A percentile compares a stretch with the other conserved stretches of the same genome.
Evolutionary conservation across 2,888 invertebrate genomes (phyloP).

Genomic region (Rugalucina vietnamica): DNA sequence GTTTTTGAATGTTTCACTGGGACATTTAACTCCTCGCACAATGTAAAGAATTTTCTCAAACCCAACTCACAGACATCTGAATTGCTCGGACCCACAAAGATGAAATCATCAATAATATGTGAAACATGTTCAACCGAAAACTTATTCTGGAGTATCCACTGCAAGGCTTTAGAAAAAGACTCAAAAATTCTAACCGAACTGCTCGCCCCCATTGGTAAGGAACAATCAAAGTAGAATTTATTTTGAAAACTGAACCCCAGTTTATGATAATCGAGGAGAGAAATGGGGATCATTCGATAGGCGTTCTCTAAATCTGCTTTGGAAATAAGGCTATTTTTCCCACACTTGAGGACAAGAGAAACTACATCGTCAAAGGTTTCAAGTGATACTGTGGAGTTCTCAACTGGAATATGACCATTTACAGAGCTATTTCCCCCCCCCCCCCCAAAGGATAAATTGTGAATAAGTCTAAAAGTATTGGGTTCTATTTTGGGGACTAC

Average conservation of each 20-base stretch:
- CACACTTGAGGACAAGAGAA: slow-evolving; percentile 17
- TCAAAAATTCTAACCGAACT: slow-evolving; percentile 40
- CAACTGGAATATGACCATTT: neutral
- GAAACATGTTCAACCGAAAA: slow-evolving; percentile 13
- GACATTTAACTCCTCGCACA: slow-evolving; percentile 18
- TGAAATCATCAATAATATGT: slow-evolving; percentile 45
- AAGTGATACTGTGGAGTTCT: neutral
- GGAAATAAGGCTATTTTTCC: slow-evolving; percentile 27
- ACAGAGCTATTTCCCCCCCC: neutral
- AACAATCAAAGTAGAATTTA: slow-evolving; percentile 29
- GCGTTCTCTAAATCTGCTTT: slow-evolving; percentile 58
- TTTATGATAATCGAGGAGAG: slow-evolving; percentile 25
- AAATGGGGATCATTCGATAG: slow-evolving; percentile 35
- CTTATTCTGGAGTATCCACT: slow-evolving; percentile 32
- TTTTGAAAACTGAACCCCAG: slow-evolving; percentile 31
- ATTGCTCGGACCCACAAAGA: slow-evolving; percentile 27
- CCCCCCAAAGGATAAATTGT: slow-evolving; percentile 41
- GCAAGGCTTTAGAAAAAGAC: slow-evolving; percentile 21
- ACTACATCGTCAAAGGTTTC: slow-evolving; percentile 29
- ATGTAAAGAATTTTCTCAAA: neutral
- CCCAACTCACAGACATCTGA: slow-evolving; percentile 16
- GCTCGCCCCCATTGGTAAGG: slow-evolving; percentile 36
- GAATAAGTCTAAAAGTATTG: slow-evolving; percentile 40
- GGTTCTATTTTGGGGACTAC: slow-evolving; percentile 33
- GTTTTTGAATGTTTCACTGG: slow-evolving; percentile 18